Percentiles rank a stretch among this genome's conserved stretches.
Conservation (phyloP, 2,113 vertebrate species). For the Pelmatolapia mariae region DNA sequence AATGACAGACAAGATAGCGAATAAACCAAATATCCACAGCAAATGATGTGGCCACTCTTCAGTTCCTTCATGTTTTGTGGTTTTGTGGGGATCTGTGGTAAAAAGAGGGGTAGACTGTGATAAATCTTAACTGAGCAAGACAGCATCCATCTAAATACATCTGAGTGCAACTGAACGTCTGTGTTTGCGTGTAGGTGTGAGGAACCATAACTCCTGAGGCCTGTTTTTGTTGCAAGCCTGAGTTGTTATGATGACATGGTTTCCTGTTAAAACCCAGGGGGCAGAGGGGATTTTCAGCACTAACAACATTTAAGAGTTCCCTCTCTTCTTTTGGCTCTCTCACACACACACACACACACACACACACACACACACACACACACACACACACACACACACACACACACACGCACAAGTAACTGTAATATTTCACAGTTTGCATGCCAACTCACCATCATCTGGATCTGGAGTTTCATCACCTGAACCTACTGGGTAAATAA, state of each 20-base stretch:
- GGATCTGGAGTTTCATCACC: fast-evolving
- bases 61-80: fast-evolving
- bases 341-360: neutral
- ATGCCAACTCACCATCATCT: neutral
- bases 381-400: neutral
- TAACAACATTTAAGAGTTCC: neutral
- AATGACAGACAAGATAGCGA: constrained; percentile 25
- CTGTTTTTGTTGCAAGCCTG: constrained; percentile 16
- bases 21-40: constrained; percentile 37
- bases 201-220: constrained; percentile 47
- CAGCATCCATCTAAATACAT: neutral
- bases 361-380: neutral
- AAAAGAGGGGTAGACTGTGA: neutral
- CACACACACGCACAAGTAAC: neutral
- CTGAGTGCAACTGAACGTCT: neutral
- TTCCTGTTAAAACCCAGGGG: constrained; percentile 47
- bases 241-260: constrained; percentile 34
- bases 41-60: neutral
- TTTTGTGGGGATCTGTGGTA: neutral
- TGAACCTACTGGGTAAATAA: neutral
- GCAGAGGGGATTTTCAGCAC: constrained; percentile 7
- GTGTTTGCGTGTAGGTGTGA: neutral
- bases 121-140: neutral
- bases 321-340: neutral
- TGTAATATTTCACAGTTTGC: neutral